Evolutionary conservation across 2,113 vertebrate genomes (phyloP).

Genomic region (Natator depressus): DNA sequence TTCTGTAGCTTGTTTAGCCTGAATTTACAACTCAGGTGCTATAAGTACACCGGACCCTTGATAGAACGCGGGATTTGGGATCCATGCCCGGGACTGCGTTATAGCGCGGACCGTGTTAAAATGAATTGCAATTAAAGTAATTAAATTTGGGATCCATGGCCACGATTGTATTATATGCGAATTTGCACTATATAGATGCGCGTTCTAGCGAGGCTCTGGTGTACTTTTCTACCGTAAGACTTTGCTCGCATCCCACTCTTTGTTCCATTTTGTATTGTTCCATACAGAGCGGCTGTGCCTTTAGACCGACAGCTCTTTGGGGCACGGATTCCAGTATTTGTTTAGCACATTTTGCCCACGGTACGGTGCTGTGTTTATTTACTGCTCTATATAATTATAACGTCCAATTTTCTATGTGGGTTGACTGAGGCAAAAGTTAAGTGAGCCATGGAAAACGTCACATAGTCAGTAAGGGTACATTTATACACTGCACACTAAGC

Average conservation of each 20-base stretch:
- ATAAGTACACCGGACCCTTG: neutral
- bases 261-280: neutral
- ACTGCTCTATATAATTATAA: neutral
- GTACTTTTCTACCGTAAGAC: neutral
- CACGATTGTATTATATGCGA: no score
- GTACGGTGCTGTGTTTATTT: neutral
- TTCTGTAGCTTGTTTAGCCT: neutral
- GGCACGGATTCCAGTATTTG: neutral
- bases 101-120: no score
- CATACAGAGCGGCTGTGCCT: neutral
- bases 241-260: neutral
- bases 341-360: neutral
- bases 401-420: neutral
- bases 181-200: no score
- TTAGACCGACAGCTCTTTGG: neutral
- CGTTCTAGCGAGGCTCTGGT: no score
- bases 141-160: no score
- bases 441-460: slow-evolving; percentile 19
- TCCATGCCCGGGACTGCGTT: no score
- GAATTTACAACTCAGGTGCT: neutral
- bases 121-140: no score
- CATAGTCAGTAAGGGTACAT: neutral
- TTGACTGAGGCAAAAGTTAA: slow-evolving; percentile 27
- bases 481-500: no score
- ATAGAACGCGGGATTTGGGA: no score